Evolutionary conservation across 1,140 invertebrate species (phyloP).

Genomic region (Drosophila parvula): DNA sequence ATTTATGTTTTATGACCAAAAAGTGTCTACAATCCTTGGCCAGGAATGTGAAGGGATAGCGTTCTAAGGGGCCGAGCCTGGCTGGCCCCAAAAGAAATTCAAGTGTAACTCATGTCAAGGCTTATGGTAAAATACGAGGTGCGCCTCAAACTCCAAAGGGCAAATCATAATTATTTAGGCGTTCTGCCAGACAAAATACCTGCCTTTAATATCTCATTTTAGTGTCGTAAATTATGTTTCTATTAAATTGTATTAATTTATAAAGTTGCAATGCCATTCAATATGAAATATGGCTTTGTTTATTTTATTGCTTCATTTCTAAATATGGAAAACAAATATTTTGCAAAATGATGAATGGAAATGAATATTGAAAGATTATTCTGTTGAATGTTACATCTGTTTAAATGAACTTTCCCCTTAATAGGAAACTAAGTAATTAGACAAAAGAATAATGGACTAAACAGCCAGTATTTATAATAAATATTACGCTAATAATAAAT

Average conservation of each 20-base stretch:
- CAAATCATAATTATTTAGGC: slow-evolving; percentile 3
- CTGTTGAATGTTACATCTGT: neutral
- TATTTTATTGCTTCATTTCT: neutral
- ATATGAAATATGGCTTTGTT: neutral
- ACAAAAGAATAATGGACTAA: slow-evolving; percentile 12
- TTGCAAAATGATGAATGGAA: neutral
- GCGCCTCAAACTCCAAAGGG: neutral
- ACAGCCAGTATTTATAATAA: slow-evolving; percentile 43
- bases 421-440: neutral
- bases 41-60: slow-evolving; percentile 12
- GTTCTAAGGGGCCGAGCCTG: neutral
- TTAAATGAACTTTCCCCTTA: neutral
- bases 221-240: neutral
- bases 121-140: slow-evolving; percentile 40
- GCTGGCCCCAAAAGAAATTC: slow-evolving; percentile 26
- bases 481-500: slow-evolving; percentile 25
- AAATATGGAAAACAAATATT: neutral
- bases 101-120: slow-evolving; percentile 38
- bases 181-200: slow-evolving; percentile 7
- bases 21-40: slow-evolving; percentile 49
- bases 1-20: slow-evolving; percentile 72
- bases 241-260: neutral
- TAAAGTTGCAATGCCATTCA: no score
- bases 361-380: neutral
- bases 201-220: neutral